Percentiles rank a stretch among this genome's conserved stretches.
Evolutionary conservation across 2,113 vertebrate species (phyloP).

Genomic region (Oreochromis spilurus): DNA sequence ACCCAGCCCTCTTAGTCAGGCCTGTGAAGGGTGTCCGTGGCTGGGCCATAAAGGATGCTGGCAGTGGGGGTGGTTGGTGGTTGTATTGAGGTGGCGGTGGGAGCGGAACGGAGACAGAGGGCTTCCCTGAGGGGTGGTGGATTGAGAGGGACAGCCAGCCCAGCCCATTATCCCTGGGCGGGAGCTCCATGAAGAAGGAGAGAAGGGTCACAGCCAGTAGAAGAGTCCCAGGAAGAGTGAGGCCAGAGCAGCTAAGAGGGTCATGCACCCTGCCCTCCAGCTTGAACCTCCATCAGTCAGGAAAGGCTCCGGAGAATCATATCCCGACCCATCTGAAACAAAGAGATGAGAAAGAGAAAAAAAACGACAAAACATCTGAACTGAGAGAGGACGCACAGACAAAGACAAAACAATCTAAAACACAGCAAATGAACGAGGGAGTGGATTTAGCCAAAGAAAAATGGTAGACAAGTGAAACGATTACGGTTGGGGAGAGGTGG

Average conservation of each 20-base stretch:
- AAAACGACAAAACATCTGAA: constrained; percentile 60
- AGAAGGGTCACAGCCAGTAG: constrained; percentile 57
- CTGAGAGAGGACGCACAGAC: constrained; percentile 31
- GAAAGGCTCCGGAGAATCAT: constrained; percentile 77
- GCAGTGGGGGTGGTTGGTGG: constrained; percentile 61
- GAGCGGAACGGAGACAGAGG: constrained; percentile 41
- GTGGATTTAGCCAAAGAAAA: neutral
- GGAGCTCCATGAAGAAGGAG: constrained; percentile 44
- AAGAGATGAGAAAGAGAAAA: constrained; percentile 34
- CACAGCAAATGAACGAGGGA: neutral
- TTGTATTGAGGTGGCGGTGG: constrained; percentile 49
- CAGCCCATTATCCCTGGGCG: constrained; percentile 46
- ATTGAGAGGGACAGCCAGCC: constrained; percentile 65
- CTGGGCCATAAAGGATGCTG: constrained; percentile 39
- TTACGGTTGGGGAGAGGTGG: neutral
- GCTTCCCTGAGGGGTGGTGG: constrained; percentile 75
- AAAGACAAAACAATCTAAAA: constrained; percentile 16
- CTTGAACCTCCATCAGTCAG: constrained; percentile 65
- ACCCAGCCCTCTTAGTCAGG: constrained; percentile 29
- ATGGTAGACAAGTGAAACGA: constrained; percentile 1
- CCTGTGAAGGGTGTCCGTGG: constrained; percentile 33
- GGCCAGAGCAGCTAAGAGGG: constrained; percentile 37
- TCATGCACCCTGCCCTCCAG: constrained; percentile 35
- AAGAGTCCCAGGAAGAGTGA: constrained; percentile 52
- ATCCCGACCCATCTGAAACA: constrained; percentile 76